Conservation (phyloP, 35 echinoderm and acorn worm genomes). For the Nesometra sesokonis region DNA sequence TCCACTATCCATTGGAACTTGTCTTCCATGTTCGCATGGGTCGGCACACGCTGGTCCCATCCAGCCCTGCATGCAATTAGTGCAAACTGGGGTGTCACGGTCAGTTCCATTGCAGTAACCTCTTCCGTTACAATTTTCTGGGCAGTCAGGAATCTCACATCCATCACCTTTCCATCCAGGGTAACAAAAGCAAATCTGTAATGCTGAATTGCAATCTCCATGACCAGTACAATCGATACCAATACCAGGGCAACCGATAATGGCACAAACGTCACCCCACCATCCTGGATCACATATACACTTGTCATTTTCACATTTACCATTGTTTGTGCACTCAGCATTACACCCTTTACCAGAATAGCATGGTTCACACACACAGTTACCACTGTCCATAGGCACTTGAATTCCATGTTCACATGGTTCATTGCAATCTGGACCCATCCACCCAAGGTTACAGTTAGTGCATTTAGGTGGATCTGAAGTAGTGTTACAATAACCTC, state of each 20-base stretch:
- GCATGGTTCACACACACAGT: constrained; percentile 66
- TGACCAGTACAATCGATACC: neutral
- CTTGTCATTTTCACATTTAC: neutral
- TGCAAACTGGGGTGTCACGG: neutral
- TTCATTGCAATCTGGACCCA: constrained; percentile 73
- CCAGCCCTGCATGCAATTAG: constrained; percentile 33
- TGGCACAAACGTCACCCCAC: constrained; percentile 24
- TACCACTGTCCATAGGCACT: constrained; percentile 69
- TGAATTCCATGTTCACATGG: constrained; percentile 55
- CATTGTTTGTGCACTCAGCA: constrained; percentile 18
- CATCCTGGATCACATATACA: constrained; percentile 35
- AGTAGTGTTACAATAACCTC: constrained; percentile 62
- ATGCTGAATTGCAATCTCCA: constrained; percentile 18
- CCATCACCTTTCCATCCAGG: constrained; percentile 18
- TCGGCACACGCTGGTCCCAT: constrained; percentile 32
- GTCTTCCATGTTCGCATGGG: neutral
- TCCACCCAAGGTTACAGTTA: constrained; percentile 54
- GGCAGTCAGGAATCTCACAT: constrained; percentile 22
- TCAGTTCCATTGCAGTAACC: constrained; percentile 9
- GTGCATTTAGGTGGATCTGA: constrained; percentile 53
- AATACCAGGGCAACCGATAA: neutral
- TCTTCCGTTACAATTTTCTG: neutral
- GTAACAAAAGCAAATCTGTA: constrained; percentile 20
- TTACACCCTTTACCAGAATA: constrained; percentile 36
- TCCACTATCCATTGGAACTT: constrained; percentile 15